A percentile compares a stretch with the other conserved stretches of the same genome.
phyloP scores from a whole-genome alignment of 2,797 vertebrate genomes.

The Channallabes apus region DNA sequence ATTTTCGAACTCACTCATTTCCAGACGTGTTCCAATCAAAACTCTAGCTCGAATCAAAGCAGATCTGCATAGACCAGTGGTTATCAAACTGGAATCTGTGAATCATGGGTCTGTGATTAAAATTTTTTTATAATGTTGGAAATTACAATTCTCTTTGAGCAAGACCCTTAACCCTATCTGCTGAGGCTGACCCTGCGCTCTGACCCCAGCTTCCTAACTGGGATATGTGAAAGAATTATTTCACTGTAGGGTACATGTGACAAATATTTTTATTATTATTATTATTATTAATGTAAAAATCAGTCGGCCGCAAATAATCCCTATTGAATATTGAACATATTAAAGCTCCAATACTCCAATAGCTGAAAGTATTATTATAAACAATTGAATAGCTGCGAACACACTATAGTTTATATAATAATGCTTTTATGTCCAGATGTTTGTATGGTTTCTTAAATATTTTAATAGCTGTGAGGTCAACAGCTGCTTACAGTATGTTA shows the following conservation, averaged over 20 bases:
- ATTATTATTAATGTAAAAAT: too few relatives aligned
- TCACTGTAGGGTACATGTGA: too few relatives aligned
- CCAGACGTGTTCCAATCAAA: neutral
- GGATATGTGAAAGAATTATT: too few relatives aligned
- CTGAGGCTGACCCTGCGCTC: too few relatives aligned
- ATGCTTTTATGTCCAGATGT: neutral
- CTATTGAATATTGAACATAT: neutral
- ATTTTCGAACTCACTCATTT: neutral
- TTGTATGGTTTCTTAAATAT: neutral
- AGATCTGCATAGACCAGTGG: neutral
- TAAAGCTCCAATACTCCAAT: neutral
- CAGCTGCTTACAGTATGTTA: neutral
- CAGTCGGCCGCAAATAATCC: neutral
- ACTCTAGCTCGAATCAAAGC: neutral
- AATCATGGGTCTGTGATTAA: neutral
- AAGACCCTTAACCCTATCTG: too few relatives aligned
- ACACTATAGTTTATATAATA: neutral
- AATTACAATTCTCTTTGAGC: neutral
- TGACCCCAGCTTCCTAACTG: too few relatives aligned
- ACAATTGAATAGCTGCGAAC: neutral
- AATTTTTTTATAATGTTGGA: neutral
- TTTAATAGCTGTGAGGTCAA: neutral
- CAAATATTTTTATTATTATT: too few relatives aligned
- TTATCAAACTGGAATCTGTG: neutral
- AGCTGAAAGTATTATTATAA: neutral